phyloP scores from a whole-genome alignment of 2,797 vertebrate species.

The Leuciscus waleckii region DNA sequence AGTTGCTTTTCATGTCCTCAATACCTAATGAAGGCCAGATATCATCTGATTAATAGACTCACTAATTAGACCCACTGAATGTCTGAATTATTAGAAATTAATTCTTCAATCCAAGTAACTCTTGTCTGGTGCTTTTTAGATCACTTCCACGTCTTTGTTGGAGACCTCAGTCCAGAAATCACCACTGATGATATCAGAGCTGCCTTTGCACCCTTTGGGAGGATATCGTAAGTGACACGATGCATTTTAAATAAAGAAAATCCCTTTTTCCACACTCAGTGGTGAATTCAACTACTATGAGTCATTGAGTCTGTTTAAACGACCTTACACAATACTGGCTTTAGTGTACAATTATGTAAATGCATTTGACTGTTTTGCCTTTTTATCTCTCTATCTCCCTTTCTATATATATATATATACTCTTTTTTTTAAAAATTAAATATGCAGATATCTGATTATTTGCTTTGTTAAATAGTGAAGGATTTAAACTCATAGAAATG shows the following conservation, averaged over 20 bases:
- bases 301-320: neutral
- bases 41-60: neutral
- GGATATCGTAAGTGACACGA: constrained; percentile 93
- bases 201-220: constrained; percentile 95
- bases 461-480: neutral
- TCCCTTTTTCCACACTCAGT: neutral
- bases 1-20: constrained; percentile 68
- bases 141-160: constrained; percentile 98
- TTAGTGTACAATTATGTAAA: neutral
- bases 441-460: neutral
- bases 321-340: neutral
- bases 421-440: no score
- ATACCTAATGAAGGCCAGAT: neutral
- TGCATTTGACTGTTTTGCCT: neutral
- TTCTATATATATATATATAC: no score
- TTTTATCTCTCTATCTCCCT: neutral
- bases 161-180: constrained; percentile 98
- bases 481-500: neutral
- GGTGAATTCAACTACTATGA: neutral
- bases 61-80: neutral
- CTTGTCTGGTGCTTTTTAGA: constrained; percentile 71
- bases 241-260: neutral
- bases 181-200: constrained; percentile 98
- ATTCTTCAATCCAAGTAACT: neutral
- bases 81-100: neutral